These are phyloP conservation scores for Agapostemon virescens DNA, from an alignment of 2,888 invertebrate species.

Conservation along the genomic window DNA sequence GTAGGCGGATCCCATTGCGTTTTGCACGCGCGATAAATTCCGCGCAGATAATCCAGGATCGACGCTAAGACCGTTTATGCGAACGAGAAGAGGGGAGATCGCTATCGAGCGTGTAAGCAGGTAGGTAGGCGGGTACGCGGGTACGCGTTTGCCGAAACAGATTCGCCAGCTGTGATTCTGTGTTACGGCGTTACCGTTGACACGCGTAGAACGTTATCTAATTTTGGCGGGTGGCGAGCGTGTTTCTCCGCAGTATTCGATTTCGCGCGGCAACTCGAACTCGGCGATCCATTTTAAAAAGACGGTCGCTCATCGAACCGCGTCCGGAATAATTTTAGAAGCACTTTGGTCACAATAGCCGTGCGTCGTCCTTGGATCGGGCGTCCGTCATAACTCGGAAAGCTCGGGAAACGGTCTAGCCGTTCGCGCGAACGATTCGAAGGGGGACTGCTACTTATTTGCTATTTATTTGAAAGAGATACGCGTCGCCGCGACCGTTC, in stretches of 20 bases:
- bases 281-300: neutral
- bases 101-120: neutral
- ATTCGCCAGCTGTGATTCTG: no score
- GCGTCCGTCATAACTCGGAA: neutral
- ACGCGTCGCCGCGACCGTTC: neutral
- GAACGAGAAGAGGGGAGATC: neutral
- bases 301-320: neutral
- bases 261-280: neutral
- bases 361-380: constrained; percentile 20
- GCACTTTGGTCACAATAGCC: constrained; percentile 22
- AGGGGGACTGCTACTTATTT: no score
- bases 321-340: constrained; percentile 17
- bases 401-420: neutral
- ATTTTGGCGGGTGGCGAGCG: neutral
- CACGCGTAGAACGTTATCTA: neutral
- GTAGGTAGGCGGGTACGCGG: no score
- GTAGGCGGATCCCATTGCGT: constrained; percentile 20
- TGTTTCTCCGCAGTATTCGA: no score
- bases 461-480: constrained; percentile 10
- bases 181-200: no score
- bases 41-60: neutral
- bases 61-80: neutral
- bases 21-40: constrained; percentile 16
- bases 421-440: constrained; percentile 16
- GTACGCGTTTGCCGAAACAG: no score